Percentiles rank a stretch among this genome's conserved stretches.
Evolutionary conservation across 2,888 invertebrate genomes (phyloP).

Genomic region (Chrysopilus asiliformis): DNA sequence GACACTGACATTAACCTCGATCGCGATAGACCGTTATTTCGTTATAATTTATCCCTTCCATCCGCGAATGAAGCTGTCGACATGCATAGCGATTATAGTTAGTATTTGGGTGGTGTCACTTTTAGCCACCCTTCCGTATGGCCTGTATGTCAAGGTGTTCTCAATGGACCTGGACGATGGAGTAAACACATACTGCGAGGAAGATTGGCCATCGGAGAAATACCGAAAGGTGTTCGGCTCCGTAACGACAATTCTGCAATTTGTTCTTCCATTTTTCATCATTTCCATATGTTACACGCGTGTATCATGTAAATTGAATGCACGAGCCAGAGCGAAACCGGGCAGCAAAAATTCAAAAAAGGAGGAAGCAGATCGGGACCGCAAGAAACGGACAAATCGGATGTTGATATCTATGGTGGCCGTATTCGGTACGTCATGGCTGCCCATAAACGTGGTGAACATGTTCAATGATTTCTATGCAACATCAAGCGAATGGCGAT

Average conservation of each 20-base stretch:
- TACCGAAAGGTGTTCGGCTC: conserved; percentile 71
- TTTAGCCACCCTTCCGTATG: conserved; percentile 81
- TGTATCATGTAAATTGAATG: conserved; percentile 77
- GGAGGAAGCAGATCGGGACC: conserved; percentile 77
- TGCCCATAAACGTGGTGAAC: conserved; percentile 82
- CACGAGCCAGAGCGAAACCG: conserved; percentile 70
- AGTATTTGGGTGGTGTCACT: conserved; percentile 85
- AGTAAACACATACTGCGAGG: conserved; percentile 55
- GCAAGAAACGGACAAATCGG: conserved; percentile 83
- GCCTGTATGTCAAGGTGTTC: conserved; percentile 34
- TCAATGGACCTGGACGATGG: conserved; percentile 29
- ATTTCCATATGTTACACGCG: conserved; percentile 90
- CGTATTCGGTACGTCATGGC: conserved; percentile 93
- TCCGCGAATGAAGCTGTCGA: conserved; percentile 78
- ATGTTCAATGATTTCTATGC: conserved; percentile 70
- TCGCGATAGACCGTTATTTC: conserved; percentile 93
- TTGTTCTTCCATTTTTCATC: conserved; percentile 83
- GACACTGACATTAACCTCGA: conserved; percentile 89
- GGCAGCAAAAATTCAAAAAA: conserved; percentile 72
- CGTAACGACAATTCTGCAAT: conserved; percentile 80
- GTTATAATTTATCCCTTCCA: conserved; percentile 94
- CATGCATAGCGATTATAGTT: conserved; percentile 72
- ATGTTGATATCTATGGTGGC: conserved; percentile 97
- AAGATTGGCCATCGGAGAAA: conserved; percentile 79
- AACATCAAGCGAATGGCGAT: conserved; percentile 59